phyloP scores from a whole-genome alignment of 53 echinoderm and acorn worm genomes.

The Holothuria leucospilota region DNA sequence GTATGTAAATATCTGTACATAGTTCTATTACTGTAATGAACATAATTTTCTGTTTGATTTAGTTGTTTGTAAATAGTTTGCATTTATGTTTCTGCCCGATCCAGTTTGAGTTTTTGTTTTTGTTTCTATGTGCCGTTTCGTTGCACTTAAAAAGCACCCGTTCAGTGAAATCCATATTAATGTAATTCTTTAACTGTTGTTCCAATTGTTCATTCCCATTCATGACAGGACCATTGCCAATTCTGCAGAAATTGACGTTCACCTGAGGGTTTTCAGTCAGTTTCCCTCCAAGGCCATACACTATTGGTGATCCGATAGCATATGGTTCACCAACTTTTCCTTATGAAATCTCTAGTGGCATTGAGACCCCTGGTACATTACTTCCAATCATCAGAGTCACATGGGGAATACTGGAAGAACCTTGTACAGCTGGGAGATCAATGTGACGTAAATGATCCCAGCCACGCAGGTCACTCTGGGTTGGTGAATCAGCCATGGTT shows the following conservation, averaged over 20 bases:
- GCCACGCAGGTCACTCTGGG: conserved; percentile 49
- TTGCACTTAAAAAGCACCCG: too few species aligned
- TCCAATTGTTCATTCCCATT: conserved; percentile 53
- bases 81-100: too few species aligned
- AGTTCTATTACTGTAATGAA: too few species aligned
- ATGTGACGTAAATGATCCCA: conserved; percentile 64
- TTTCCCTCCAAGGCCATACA: conserved; percentile 63
- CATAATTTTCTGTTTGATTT: too few species aligned
- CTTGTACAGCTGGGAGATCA: conserved; percentile 47
- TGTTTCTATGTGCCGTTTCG: too few species aligned
- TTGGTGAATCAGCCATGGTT: conserved; percentile 54
- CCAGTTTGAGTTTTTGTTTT: too few species aligned
- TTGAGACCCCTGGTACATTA: conserved; percentile 58
- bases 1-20: too few species aligned
- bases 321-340: conserved; percentile 60
- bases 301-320: conserved; percentile 52
- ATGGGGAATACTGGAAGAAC: conserved; percentile 37
- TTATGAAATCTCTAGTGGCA: conserved; percentile 51
- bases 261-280: conserved; percentile 36
- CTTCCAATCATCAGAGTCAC: conserved; percentile 69
- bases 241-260: conserved; percentile 55
- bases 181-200: conserved; percentile 50
- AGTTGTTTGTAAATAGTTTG: too few species aligned
- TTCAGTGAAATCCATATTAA: conserved; percentile 68
- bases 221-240: conserved; percentile 34